Evolutionary conservation across 2,888 invertebrate species (phyloP), one percentile per base, ranked within the genome.

Genomic region (Drosophila fulvimacula): DNA sequence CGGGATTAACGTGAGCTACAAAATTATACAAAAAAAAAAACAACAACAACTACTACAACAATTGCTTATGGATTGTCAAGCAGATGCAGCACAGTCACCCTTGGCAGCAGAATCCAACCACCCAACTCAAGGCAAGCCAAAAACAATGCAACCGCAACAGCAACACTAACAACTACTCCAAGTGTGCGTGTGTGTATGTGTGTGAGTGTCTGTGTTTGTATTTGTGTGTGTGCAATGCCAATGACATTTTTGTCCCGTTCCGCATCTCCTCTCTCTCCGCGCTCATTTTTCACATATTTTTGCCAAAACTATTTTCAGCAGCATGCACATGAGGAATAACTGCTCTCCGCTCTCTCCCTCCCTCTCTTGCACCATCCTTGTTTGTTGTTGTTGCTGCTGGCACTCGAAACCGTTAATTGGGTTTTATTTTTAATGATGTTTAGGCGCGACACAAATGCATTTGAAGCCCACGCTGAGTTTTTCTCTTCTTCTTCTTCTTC

Each of bases 401-500:
- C 71, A 83, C 87, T 83, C 71, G 77, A 86, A 74, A 67, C 69
- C 81, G 72, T 89, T 89, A 87, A 89, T 89, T 85, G 88, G 88
- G 76, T 79, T 82, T 79, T 88, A 84, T 73, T 87, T 73, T 89
- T 87, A 84, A 84, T 84, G 89, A 87, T 84, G 87, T 81, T 88
- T 88, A 72, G 83, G 76, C 70, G 72, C 71, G 85, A 72, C 85
- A 67, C 49, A 53, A 41, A 57, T 36, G 44, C 61, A 42, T 55
- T 61, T 34, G 19, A 38, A 66, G 63, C 81, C 66, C 61, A 73
- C 69, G 66, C 69, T 55, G 42, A 15, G 46, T 5, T 46, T 6
- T n/a, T 10, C 2, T 24, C 46, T 46, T 17, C 44, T 9, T 15
- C 46, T 10, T 10, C 15, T 44, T 3, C 42, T 42, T 15, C 24